A percentile compares a stretch with the other conserved stretches of the same genome.
Conservation (phyloP, 2,888 invertebrate species). For the Chrysina gloriosa region DNA sequence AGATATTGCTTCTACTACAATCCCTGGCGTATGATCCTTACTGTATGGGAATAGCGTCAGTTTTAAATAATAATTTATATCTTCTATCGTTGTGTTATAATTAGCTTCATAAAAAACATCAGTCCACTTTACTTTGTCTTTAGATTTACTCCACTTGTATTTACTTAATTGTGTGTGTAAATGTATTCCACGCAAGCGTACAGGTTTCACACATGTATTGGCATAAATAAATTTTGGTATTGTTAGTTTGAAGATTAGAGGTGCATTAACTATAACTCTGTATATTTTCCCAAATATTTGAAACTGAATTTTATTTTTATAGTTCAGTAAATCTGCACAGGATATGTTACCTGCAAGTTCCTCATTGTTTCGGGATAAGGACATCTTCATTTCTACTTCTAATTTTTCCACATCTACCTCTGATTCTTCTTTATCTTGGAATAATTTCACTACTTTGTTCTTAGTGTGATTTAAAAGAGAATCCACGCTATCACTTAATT, state of each 20-base stretch:
- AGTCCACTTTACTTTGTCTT: slow-evolving; percentile 67
- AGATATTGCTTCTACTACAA: slow-evolving; percentile 47
- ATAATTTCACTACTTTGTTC: slow-evolving; percentile 48
- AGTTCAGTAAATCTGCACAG: slow-evolving; percentile 44
- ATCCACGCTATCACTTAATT: slow-evolving; percentile 46
- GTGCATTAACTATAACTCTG: slow-evolving; percentile 76
- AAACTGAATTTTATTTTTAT: slow-evolving; percentile 49
- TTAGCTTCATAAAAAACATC: slow-evolving; percentile 68
- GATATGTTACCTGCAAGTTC: slow-evolving; percentile 37
- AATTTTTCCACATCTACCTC: not conserved
- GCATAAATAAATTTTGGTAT: slow-evolving; percentile 77
- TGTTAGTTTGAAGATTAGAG: slow-evolving; percentile 72
- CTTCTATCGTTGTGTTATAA: slow-evolving; percentile 70
- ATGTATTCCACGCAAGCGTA: slow-evolving; percentile 72
- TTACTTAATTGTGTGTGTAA: slow-evolving; percentile 67
- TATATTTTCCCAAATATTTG: slow-evolving; percentile 67
- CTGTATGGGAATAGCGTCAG: slow-evolving; percentile 68
- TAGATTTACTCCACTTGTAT: slow-evolving; percentile 75
- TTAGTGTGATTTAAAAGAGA: slow-evolving; percentile 49
- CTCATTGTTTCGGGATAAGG: slow-evolving; percentile 44
- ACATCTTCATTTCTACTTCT: slow-evolving; percentile 43
- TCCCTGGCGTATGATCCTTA: slow-evolving; percentile 67
- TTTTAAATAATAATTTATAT: slow-evolving; percentile 76
- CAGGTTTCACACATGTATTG: slow-evolving; percentile 78
- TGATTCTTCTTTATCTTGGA: slow-evolving; percentile 32